Evolutionary conservation across 2,888 invertebrate species (phyloP).

Genomic region (Anthophora plumipes): DNA sequence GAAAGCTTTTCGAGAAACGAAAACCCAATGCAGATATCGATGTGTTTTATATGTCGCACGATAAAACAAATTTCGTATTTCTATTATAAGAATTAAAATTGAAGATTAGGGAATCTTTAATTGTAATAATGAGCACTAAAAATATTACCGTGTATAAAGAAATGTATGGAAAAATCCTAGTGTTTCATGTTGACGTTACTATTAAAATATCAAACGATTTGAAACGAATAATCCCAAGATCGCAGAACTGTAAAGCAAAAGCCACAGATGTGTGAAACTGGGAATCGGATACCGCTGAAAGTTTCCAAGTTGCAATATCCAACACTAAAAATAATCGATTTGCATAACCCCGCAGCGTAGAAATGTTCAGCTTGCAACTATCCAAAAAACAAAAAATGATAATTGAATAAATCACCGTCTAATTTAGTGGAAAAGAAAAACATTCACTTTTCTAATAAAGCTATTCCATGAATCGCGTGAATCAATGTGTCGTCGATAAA

Average conservation of each 20-base stretch:
- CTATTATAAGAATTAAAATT: neutral
- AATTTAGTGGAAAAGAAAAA: neutral
- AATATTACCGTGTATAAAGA: neutral
- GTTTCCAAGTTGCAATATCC: neutral
- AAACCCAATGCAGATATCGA: neutral
- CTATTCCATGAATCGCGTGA: neutral
- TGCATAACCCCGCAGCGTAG: neutral
- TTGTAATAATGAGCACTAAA: no score
- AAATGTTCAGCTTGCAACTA: neutral
- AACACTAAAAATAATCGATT: neutral
- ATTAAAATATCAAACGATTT: neutral
- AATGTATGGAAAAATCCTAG: neutral
- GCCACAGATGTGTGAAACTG: neutral
- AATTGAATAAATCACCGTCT: neutral
- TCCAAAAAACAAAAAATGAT: neutral
- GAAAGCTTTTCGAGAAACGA: neutral
- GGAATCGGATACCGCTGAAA: neutral
- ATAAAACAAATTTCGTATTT: neutral
- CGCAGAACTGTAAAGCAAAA: neutral
- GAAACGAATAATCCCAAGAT: neutral
- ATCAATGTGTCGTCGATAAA: conserved; percentile 14
- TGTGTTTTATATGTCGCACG: neutral
- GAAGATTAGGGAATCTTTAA: neutral
- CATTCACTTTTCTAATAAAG: conserved; percentile 2
- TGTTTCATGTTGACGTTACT: neutral